phyloP scores from a whole-genome alignment of 2,113 vertebrate species.

The Diglossa brunneiventris region DNA sequence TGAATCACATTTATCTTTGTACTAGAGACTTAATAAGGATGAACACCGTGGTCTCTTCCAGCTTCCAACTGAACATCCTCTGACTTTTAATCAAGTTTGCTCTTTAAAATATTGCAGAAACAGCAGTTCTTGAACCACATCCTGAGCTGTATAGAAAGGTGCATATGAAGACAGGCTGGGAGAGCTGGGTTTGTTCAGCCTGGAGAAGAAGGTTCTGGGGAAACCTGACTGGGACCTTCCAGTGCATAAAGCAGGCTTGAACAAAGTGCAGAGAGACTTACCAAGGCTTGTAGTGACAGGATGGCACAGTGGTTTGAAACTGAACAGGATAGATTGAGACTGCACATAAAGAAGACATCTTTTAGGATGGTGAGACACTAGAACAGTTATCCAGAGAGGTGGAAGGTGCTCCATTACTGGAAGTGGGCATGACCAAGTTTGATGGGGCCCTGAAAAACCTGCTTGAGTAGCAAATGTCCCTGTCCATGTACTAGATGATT shows the following conservation, averaged over 20 bases:
- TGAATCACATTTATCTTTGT: not conserved
- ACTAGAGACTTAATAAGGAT: not conserved
- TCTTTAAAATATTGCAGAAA: not conserved
- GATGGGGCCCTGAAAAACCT: not conserved
- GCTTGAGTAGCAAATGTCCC: not conserved
- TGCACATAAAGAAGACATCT: not conserved
- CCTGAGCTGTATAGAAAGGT: not conserved
- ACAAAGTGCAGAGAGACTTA: not conserved
- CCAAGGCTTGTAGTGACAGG: not conserved
- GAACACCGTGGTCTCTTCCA: not conserved
- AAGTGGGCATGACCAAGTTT: not conserved
- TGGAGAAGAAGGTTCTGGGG: not conserved
- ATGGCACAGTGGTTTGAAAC: fast-evolving
- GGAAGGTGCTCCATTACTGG: not conserved
- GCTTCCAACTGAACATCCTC: not conserved
- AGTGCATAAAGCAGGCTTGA: not conserved
- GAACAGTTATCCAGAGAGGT: not conserved
- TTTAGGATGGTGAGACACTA: not conserved
- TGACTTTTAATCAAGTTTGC: not conserved
- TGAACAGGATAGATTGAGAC: not conserved
- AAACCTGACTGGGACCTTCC: not conserved
- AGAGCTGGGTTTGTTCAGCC: not conserved
- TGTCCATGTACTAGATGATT: not conserved
- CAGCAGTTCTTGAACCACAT: not conserved
- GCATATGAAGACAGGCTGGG: not conserved